Conservation (phyloP, 2,113 vertebrate genomes). For the Microtus richardsoni region DNA sequence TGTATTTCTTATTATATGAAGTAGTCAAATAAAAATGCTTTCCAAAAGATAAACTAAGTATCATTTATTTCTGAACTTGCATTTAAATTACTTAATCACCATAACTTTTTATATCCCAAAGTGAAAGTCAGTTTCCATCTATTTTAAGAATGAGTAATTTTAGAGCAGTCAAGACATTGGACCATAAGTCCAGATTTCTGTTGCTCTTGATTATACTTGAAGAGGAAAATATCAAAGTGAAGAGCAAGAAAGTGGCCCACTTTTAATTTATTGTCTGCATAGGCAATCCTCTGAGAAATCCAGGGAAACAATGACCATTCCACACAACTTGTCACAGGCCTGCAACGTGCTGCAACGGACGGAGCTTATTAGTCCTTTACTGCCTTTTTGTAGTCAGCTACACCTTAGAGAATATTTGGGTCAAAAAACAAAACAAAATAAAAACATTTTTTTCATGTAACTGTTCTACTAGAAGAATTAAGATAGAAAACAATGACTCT, state of each 20-base stretch:
- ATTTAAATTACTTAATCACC: not conserved
- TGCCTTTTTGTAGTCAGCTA: fast-evolving
- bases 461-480: not conserved
- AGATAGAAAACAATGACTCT: not conserved
- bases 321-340: not conserved
- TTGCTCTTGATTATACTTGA: not conserved
- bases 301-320: not conserved
- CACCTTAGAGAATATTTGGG: not conserved
- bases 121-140: not conserved
- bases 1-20: not conserved
- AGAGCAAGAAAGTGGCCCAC: not conserved
- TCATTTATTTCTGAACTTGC: not conserved
- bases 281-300: not conserved
- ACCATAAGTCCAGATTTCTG: not conserved
- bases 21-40: not conserved
- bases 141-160: slow-evolving; percentile 2
- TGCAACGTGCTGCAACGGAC: too few species aligned
- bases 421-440: not conserved
- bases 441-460: not conserved
- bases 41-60: not conserved
- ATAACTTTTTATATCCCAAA: not conserved
- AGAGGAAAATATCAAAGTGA: not conserved
- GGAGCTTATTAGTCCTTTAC: not conserved
- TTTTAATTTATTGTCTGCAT: not conserved
- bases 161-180: not conserved